Base-by-base conservation (phyloP, 1,140 invertebrate genomes). In the Zaprionus lachaisei region DNA sequence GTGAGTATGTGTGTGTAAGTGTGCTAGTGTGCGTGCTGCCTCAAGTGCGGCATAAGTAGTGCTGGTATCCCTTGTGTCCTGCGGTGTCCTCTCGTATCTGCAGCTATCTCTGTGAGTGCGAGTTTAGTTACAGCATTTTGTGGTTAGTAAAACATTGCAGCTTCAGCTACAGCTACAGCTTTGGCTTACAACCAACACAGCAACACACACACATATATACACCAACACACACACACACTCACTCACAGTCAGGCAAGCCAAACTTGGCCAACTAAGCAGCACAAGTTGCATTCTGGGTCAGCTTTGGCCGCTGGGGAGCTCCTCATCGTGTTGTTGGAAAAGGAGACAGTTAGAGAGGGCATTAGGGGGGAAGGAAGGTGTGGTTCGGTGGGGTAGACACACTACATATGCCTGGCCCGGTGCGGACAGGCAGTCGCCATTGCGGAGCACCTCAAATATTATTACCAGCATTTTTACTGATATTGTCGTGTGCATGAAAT, bases 221-320 rank as follows among this genome's bases (percentile, higher is more conserved):
- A 26, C 24, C 24, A 26, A 26, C 24, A 4, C 55, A 56, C 57
- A 56, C 57, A 54, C 38, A 56, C 57, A 54, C 38, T 57, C 34
- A 26, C 7, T 31, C 57, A 56, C 15, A 47, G 34, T 58, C 58
- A 26, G n/a, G 28, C 47, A 71, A 54, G 54, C 37, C 22, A 34
- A 49, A 49, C 51, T 65, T 49, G 54, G 65, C 37, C 72, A 87
- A 71, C 83, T 72, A 82, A 86, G 79, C 83, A 71, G 70, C 80
- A 83, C 84, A 89, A 89, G 73, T 80, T 87, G 83, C 83, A 89
- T 87, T 87, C 84, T 87, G 77, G 83, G 83, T 87, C 83, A 87
- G 79, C 71, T 78, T 85, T 64, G 63, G 61, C 73, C 64, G 31
- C 60, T 69, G 70, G 75, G 83, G 79, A 77, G 64, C 37, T 11